Evolutionary conservation across 1,140 invertebrate species (phyloP).

Genomic region (Olivierus martensii): DNA sequence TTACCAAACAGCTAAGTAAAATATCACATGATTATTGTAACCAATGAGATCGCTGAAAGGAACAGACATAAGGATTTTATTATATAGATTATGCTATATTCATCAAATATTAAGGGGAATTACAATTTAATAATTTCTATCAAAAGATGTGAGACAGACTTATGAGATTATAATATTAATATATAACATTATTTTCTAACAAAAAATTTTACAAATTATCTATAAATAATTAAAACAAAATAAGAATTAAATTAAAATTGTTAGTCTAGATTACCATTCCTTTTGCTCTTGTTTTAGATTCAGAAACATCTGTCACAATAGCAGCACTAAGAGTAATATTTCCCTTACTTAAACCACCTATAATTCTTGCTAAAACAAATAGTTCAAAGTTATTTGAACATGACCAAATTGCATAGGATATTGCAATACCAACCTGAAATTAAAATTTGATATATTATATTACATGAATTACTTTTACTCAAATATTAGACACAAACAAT

Average conservation of each 20-base stretch:
- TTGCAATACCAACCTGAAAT: conserved; percentile 56
- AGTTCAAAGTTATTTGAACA: conserved; percentile 71
- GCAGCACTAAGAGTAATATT: conserved; percentile 93
- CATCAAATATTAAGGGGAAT: no score
- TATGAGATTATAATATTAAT: no score
- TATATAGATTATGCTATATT: no score
- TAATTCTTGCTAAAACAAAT: conserved; percentile 82
- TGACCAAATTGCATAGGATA: conserved; percentile 81
- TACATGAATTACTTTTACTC: not conserved
- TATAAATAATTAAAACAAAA: conserved; percentile 8
- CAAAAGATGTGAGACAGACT: no score
- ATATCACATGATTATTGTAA: no score
- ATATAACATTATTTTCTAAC: conserved; percentile 3
- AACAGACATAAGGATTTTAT: no score
- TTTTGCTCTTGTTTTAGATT: conserved; percentile 60
- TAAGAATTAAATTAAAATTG: no score
- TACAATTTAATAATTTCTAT: no score
- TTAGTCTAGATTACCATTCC: conserved; percentile 98
- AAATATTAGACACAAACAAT: not conserved
- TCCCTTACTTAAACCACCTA: conserved; percentile 91
- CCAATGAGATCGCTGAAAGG: no score
- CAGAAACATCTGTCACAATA: conserved; percentile 84
- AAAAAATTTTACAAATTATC: not conserved
- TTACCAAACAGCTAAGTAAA: no score
- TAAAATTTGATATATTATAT: conserved; percentile 12